Percentiles rank a stretch among this genome's conserved stretches.
Conservation (phyloP, 2,113 vertebrate species). For the Myxocyprinus asiaticus region DNA sequence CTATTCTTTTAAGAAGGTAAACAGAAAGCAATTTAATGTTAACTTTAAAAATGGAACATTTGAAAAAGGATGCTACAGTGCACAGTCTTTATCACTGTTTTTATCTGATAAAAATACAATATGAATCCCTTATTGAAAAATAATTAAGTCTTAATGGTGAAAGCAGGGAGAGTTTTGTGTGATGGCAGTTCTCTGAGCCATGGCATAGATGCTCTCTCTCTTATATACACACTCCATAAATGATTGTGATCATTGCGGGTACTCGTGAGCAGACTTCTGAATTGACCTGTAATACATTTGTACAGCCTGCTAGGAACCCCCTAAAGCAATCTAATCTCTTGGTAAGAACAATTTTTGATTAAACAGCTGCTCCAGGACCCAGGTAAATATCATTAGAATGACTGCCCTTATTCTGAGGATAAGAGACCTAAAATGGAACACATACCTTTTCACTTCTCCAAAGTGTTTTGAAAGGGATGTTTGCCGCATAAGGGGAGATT, state of each 20-base stretch:
- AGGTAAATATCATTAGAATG: not conserved
- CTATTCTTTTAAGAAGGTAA: too few relatives aligned
- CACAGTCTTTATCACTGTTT: not conserved
- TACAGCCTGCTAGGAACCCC: not conserved
- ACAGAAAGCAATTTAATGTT: too few relatives aligned
- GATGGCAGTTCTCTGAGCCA: not conserved
- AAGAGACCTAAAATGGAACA: not conserved
- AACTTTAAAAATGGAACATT: not conserved
- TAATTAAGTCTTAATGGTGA: not conserved
- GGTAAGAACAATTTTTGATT: not conserved
- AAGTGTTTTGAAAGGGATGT: not conserved
- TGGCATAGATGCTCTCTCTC: not conserved
- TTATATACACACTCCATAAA: not conserved
- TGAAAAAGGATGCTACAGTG: not conserved
- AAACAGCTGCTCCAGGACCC: not conserved
- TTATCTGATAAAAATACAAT: not conserved
- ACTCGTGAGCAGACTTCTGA: not conserved
- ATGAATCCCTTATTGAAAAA: not conserved
- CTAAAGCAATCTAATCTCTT: constrained; percentile 4
- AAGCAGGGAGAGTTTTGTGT: not conserved
- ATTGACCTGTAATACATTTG: not conserved
- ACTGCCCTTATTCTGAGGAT: not conserved
- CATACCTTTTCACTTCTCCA: constrained; percentile 4
- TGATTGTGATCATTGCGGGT: not conserved
- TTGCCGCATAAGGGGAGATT: too few relatives aligned